phyloP scores from a whole-genome alignment of 1,140 invertebrate genomes.

The Drosophila pachea region DNA sequence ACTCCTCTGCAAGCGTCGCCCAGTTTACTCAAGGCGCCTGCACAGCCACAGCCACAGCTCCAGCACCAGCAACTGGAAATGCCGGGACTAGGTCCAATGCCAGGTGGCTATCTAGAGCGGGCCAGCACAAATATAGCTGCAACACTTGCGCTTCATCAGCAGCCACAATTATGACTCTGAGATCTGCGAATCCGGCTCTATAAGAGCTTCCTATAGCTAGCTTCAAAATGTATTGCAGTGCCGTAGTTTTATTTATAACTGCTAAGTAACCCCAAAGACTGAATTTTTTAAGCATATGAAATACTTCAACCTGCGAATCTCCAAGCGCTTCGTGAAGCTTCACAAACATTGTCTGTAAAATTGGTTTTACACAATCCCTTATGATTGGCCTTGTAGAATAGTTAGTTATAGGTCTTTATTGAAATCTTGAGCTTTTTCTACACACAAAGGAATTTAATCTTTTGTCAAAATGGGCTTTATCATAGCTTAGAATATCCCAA shows the following conservation, averaged over 20 bases:
- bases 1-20: constrained; percentile 57
- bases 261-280: constrained; percentile 70
- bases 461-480: constrained; percentile 22
- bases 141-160: constrained; percentile 65
- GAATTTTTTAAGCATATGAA: constrained; percentile 62
- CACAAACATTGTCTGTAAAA: constrained; percentile 8
- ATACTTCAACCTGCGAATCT: constrained; percentile 47
- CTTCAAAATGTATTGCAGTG: constrained; percentile 30
- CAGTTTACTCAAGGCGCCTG: constrained; percentile 45
- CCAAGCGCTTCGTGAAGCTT: constrained; percentile 19
- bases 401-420: constrained; percentile 12
- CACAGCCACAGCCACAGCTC: constrained; percentile 39
- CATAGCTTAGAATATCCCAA: constrained; percentile 4
- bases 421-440: constrained; percentile 10
- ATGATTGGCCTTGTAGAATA: constrained; percentile 9
- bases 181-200: constrained; percentile 76
- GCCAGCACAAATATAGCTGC: constrained; percentile 62
- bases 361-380: not conserved
- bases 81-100: constrained; percentile 54
- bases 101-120: constrained; percentile 52
- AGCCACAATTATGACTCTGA: constrained; percentile 79
- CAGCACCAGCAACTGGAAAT: constrained; percentile 58
- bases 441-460: constrained; percentile 19
- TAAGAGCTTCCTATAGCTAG: constrained; percentile 76
- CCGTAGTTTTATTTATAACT: constrained; percentile 38